These are phyloP conservation scores for Brachionus rotundiformis DNA, from an alignment of 1,140 invertebrate species.

Conservation along the genomic window DNA sequence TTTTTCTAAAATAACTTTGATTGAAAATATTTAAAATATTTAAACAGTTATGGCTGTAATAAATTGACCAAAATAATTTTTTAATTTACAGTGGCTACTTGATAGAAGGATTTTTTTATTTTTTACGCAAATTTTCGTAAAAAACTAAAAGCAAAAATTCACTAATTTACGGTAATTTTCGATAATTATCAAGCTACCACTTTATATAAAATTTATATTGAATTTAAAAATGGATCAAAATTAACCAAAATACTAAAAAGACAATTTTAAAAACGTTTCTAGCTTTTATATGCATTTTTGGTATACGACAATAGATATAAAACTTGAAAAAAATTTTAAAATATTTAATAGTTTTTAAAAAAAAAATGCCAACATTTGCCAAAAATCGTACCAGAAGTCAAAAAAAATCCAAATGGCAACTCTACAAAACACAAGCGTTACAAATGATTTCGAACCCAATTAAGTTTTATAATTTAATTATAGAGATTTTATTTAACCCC, in stretches of 20 bases:
- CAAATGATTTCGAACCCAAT: background rate
- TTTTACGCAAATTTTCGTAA: background rate
- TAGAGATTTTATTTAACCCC: slow-evolving; percentile 32
- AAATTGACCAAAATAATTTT: no score
- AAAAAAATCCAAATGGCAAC: background rate
- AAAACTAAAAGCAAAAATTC: background rate
- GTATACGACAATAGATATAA: background rate
- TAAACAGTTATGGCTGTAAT: no score
- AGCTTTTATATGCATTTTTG: no score
- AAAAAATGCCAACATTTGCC: background rate
- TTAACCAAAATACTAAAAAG: no score
- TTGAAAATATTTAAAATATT: no score
- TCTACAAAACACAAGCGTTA: background rate
- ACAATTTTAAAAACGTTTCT: no score
- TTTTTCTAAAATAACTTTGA: no score
- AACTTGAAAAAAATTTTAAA: background rate
- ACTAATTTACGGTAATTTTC: no score
- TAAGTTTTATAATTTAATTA: background rate
- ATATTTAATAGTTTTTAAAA: background rate
- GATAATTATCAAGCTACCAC: no score
- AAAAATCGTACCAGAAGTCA: background rate
- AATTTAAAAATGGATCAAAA: no score
- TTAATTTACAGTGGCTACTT: no score
- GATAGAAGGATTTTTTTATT: background rate
- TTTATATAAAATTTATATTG: no score